A percentile compares a stretch with the other conserved stretches of the same genome.
These are phyloP conservation scores for Actias luna DNA, from an alignment of 2,888 invertebrate species.

Conservation along the genomic window DNA sequence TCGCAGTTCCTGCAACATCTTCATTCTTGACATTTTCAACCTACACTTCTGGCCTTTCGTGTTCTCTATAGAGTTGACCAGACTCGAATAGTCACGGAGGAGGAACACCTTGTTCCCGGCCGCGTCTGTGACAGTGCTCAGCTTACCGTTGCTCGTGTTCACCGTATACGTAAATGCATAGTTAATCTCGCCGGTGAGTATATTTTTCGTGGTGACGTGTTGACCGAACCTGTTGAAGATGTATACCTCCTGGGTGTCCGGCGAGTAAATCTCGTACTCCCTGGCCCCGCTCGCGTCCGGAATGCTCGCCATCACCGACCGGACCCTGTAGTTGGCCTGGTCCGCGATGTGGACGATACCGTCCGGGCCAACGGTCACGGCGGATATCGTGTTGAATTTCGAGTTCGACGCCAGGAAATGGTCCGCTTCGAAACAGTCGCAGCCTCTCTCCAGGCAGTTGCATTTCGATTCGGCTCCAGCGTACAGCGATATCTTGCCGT, in stretches of 20 bases:
- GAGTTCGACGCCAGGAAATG: constrained; percentile 95
- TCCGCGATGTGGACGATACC: constrained; percentile 97
- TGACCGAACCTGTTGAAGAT: constrained; percentile 97
- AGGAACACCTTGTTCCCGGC: constrained; percentile 95
- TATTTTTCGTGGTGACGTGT: constrained; percentile 95
- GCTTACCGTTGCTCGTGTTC: constrained; percentile 96
- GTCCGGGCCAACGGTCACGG: constrained; percentile 95
- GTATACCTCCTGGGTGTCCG: constrained; percentile 97
- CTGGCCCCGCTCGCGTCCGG: constrained; percentile 91
- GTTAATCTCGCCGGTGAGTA: constrained; percentile 95
- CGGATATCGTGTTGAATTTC: constrained; percentile 96
- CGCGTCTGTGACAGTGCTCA: constrained; percentile 96
- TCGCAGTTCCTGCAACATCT: constrained; percentile 93
- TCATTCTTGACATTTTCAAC: constrained; percentile 95
- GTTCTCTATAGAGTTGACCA: constrained; percentile 96
- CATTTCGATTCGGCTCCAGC: constrained; percentile 97
- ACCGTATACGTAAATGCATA: constrained; percentile 98
- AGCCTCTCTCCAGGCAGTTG: constrained; percentile 94
- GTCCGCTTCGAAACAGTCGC: constrained; percentile 96
- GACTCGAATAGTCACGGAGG: constrained; percentile 90
- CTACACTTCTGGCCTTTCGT: constrained; percentile 96
- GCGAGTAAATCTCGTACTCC: constrained; percentile 96
- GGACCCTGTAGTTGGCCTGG: constrained; percentile 93
- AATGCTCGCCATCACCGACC: constrained; percentile 94
- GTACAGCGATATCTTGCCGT: constrained; percentile 95